Percentiles rank a stretch among this genome's conserved stretches.
Evolutionary conservation across 2,113 vertebrate genomes (phyloP).

Genomic region (Drymodes brunneopygia): DNA sequence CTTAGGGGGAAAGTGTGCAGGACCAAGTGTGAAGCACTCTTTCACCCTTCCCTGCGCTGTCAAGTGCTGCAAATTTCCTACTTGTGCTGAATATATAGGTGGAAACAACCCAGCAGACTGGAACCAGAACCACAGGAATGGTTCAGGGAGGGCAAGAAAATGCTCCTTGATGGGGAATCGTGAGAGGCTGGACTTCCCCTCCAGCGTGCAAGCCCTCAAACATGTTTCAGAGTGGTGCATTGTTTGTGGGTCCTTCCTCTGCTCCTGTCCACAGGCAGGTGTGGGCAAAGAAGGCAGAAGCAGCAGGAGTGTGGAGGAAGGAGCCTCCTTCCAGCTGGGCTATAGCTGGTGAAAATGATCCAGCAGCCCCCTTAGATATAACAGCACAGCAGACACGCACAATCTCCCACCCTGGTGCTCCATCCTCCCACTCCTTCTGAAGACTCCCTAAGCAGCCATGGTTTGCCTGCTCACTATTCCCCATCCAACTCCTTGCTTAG

Average conservation of each 20-base stretch:
- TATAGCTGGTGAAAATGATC: neutral
- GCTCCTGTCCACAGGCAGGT: neutral
- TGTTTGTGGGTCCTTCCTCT: neutral
- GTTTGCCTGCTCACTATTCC: neutral
- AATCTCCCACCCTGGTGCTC: neutral
- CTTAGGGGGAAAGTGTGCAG: neutral
- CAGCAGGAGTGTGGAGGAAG: neutral
- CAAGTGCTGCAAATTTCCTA: neutral
- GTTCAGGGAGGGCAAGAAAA: neutral
- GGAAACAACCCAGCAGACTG: neutral
- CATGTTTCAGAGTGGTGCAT: fast-evolving
- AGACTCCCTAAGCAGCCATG: neutral
- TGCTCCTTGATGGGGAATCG: neutral
- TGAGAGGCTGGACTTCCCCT: neutral
- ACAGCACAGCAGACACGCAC: neutral
- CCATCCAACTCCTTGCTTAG: neutral
- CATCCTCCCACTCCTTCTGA: neutral
- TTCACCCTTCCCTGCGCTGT: neutral
- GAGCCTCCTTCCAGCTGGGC: neutral
- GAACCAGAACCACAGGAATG: neutral
- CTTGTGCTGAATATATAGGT: neutral
- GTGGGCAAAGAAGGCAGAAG: neutral
- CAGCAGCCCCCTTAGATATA: neutral
- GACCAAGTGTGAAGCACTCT: neutral
- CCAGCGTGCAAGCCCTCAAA: neutral